Conservation (phyloP, 30 jellyfish, hydroid and myxozoan species). For the Clytia hemisphaerica region DNA sequence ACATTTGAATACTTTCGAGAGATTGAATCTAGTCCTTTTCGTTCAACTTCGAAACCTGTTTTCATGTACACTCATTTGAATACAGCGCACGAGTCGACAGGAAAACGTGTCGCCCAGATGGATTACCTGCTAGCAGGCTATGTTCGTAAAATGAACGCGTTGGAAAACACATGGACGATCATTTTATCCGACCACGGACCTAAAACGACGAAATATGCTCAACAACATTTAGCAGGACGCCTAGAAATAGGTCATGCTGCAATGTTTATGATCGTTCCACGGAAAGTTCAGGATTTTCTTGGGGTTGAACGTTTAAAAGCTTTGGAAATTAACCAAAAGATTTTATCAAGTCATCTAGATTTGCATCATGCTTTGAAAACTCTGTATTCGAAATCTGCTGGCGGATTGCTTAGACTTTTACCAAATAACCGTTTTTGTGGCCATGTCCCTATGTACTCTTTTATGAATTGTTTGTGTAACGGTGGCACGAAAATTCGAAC, state of each 20-base stretch:
- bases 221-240: conserved; percentile 78
- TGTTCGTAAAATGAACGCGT: conserved; percentile 22
- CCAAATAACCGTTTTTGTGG: conserved; percentile 55
- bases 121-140: conserved; percentile 59
- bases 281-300: conserved; percentile 19
- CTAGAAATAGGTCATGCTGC: conserved; percentile 81
- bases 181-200: conserved; percentile 97
- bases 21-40: background rate
- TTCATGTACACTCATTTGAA: conserved; percentile 81
- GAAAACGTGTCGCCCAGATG: conserved; percentile 69
- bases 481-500: conserved; percentile 56
- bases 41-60: conserved; percentile 23
- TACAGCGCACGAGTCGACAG: conserved; percentile 92
- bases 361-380: conserved; percentile 58
- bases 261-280: conserved; percentile 78
- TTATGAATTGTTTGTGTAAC: conserved; percentile 73
- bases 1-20: conserved; percentile 30
- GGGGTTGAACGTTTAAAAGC: conserved; percentile 32
- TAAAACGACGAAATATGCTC: conserved; percentile 72
- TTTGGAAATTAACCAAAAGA: conserved; percentile 54
- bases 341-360: conserved; percentile 53
- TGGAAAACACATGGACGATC: conserved; percentile 62
- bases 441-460: conserved; percentile 73
- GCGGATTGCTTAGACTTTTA: conserved; percentile 54
- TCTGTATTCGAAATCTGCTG: conserved; percentile 27